Base-by-base conservation (phyloP, 2,797 vertebrate species). In the Myioborus melanocephalus region DNA sequence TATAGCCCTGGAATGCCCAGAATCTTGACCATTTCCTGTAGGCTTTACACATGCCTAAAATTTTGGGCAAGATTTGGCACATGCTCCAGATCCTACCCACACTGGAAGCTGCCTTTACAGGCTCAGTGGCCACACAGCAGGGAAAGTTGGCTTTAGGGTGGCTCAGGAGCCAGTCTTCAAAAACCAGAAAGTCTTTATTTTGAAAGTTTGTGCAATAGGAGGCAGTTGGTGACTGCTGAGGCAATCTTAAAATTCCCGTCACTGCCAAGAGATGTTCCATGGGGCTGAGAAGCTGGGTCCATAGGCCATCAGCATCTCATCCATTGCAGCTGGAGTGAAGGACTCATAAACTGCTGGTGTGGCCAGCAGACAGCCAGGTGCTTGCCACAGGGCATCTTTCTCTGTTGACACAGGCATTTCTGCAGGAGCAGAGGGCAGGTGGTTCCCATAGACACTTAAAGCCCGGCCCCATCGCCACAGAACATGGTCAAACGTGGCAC, bases 401-500 rank as follows among this genome's bases (percentile, higher is more conserved):
- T 66, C 60, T 63, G 78, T 35, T 68, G 68, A 43, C 22, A 59
- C 35, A 49, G 32, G 13, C 34, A n/a, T 84, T 82, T 52, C 60
- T 89, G 77, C 50, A 64, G 39, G 22, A 78, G 75, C 77, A 89
- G 66, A n/a, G 61, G 17, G 34, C 68, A 83, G 27, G 44, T 57
- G 26, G 11, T 75, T 90, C 55, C 28, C 15, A 6, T 57, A 63
- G 59, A 50, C 59, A 30, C 61, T 53, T 30, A 34, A 32, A 85
- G 56, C 46, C 35, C 2, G 0, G 44, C 30, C 39, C 49, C 19
- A 5, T 22, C 8, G 0, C 21, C 72, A 47, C 32, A 68, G 30
- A 80, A 9, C 7, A 1, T 27, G 57, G 49, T 49, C 65, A 87
- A 6, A 44, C 20, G 35, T 41, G 39, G 22, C 47, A 49, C 47